Evolutionary conservation across 2,113 vertebrate genomes (phyloP), one percentile per base, ranked within the genome.

Genomic region (Donacobius atricapilla): DNA sequence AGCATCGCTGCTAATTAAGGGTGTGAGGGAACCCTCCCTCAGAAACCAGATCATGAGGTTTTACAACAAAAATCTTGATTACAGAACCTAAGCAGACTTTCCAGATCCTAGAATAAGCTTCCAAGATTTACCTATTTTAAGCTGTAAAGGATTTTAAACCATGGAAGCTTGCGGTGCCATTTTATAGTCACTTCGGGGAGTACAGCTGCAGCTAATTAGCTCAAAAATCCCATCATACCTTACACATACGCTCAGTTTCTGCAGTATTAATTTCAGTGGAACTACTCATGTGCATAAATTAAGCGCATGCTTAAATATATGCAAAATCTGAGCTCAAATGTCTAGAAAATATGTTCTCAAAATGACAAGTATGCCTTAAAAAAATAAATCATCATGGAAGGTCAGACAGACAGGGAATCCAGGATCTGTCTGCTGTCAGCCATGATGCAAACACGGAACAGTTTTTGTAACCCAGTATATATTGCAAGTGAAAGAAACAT

Each of bases 401-500:
- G 85, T 85, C 87, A 78, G 58, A 61, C 68, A 87, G 87, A 80
- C 92, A 94, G 80, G 71, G 37, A 78, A 73, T 44, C 51, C 39
- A 1, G 51, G 30, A 33, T 72, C 80, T 78, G 86, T 48, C 87
- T 96, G 95, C 96, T 93, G 81, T 77, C 90, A 77, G 75, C 94
- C 97, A 97, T 73, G 82, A 95, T 69, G 93, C 94, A 91, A 96
- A 97, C 94, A 96, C 85, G 60, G 88, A 93, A 83, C 91, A 94
- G 53, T 90, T 97, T 96, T 93, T 94, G 96, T 96, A 97, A 97
- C 94, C 95, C 97, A 96, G 97, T 90, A 89, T 94, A 97, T 96
- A 94, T 54, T 95, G 96, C 95, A 95, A 96, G 97, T 96, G 97
- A 96, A 5, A 94, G 92, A 97, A 97, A 95, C 97, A 97, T 97